Evolutionary conservation across 2,888 invertebrate species (phyloP), one percentile per base, ranked within the genome.

Genomic region (Blera fallax): DNA sequence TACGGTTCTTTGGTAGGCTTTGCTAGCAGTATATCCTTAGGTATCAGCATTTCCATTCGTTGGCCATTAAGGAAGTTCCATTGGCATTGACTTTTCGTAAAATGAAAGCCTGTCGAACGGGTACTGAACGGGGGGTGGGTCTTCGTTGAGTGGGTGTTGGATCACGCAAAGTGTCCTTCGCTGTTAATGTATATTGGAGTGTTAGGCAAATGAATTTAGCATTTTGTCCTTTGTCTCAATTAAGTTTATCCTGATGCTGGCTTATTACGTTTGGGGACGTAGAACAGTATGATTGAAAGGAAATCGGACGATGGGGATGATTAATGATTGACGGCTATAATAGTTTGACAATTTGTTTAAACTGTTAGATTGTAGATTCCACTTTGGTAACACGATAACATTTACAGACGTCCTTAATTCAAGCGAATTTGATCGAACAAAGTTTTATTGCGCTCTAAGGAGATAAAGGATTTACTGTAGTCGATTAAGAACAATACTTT

Each of bases 211-310:
- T 76, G 48, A 67, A 67, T 76, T 76, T 18, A 29, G 58, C 56
- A 58, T 58, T 76, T 58, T 29, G 67, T 67, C 76, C 67, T 67
- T 67, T 76, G 65, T 67, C 67, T 67, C 58, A 76, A 76, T 76
- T 67, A 58, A 58, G 37, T 58, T 37, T 27, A 27, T 65, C 48
- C 76, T 37, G 18, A 34, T 74, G 74, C 43, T 14, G 43, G 40
- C 40, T 64, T 58, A 65, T 76, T 76, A 64, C 54, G 14, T 65
- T 45, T n/a, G n/a, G 11, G n/a, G 21, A 7, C 14, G 27, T 10
- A 2, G 14, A 8, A 52, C 50, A 50, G 60, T 29, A 27, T 27
- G 62, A 14, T 24, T 32, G 37, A 18, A 73, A 27, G 43, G 54
- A 40, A 27, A 62, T 40, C 40, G 18, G n/a, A 32, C 64, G 45